A percentile compares a stretch with the other conserved stretches of the same genome.
These are phyloP conservation scores for Apus apus DNA, from an alignment of 2,113 vertebrate genomes.

Conservation along the genomic window DNA sequence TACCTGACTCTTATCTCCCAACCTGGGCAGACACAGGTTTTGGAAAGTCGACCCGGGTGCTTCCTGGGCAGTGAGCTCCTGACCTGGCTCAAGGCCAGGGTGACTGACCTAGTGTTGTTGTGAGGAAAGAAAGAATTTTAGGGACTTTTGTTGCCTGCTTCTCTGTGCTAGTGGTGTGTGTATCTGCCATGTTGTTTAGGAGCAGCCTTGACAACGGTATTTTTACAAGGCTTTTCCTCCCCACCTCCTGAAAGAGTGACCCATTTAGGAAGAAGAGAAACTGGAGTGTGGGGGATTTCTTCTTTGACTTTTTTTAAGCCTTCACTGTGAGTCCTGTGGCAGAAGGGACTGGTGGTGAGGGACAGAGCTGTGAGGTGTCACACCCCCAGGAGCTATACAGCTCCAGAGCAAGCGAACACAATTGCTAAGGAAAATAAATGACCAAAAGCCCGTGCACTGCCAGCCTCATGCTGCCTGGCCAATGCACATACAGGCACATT, in stretches of 20 bases:
- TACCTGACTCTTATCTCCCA: neutral
- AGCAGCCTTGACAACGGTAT: neutral
- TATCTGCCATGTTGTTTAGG: neutral
- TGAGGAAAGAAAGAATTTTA: neutral
- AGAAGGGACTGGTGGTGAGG: neutral
- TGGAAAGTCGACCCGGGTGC: neutral
- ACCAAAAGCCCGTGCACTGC: neutral
- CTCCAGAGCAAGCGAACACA: neutral
- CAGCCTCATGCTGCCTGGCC: neutral
- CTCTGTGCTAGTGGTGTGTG: neutral
- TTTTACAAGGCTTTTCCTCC: neutral
- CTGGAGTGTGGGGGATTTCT: neutral
- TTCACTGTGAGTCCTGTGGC: neutral
- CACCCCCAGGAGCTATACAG: accelerated
- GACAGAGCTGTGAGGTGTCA: neutral
- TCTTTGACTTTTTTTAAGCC: neutral
- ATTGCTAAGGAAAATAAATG: neutral
- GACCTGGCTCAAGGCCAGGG: neutral
- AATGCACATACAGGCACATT: neutral
- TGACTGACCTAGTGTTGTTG: neutral
- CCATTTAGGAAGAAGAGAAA: neutral
- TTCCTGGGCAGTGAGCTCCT: neutral
- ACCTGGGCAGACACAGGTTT: neutral
- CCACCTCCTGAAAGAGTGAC: neutral
- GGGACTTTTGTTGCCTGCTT: neutral